Evolutionary conservation across 1,140 invertebrate genomes (phyloP).

Genomic region (Kradibia gibbosae): DNA sequence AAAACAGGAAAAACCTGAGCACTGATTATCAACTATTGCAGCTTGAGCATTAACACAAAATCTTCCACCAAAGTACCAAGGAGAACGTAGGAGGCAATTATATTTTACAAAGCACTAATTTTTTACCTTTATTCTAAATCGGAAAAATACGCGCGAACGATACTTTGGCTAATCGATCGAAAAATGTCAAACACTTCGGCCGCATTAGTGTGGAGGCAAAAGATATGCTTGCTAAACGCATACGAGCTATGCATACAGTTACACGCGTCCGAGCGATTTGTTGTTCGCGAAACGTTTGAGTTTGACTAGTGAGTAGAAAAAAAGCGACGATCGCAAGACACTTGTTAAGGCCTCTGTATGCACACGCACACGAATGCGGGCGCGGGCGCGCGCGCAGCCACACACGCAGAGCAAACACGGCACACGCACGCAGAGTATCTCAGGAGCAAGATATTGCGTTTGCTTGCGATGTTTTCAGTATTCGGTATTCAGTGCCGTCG

Average conservation of each 20-base stretch:
- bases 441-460: slow-evolving; percentile 22
- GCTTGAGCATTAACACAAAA: too few species aligned
- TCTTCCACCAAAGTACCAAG: too few species aligned
- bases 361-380: slow-evolving; percentile 1
- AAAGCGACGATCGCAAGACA: slow-evolving; percentile 52
- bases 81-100: neutral
- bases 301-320: slow-evolving; percentile 15
- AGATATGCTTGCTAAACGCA: neutral
- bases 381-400: too few species aligned
- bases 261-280: slow-evolving; percentile 53
- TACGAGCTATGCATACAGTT: neutral
- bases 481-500: slow-evolving; percentile 40
- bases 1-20: neutral
- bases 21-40: too few species aligned
- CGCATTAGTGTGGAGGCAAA: neutral
- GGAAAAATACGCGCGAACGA: neutral
- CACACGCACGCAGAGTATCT: too few species aligned
- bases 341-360: slow-evolving; percentile 58
- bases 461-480: slow-evolving; percentile 36
- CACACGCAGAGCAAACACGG: too few species aligned
- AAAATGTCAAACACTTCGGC: neutral
- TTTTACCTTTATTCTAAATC: neutral
- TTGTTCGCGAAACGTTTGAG: slow-evolving; percentile 59
- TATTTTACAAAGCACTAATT: neutral
- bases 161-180: neutral